These are phyloP conservation scores for Smutsia temminckii DNA, from an alignment of 2,797 vertebrate genomes.

Conservation along the genomic window DNA sequence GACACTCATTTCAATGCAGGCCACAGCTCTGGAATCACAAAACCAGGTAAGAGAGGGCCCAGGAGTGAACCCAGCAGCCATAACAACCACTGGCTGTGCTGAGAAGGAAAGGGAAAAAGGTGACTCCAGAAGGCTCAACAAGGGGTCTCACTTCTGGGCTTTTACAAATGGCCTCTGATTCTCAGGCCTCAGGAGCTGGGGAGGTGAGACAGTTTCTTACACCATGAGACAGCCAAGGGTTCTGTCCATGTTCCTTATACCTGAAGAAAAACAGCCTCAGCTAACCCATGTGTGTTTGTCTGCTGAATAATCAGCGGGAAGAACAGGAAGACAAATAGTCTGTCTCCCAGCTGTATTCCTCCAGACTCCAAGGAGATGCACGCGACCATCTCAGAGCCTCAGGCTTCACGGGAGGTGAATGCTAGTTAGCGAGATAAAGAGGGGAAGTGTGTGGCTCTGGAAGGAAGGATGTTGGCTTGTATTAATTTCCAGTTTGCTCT, in stretches of 20 bases:
- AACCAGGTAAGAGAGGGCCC: not conserved
- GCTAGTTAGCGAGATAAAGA: conserved; percentile 62
- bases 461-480: not conserved
- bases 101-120: not conserved
- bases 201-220: not conserved
- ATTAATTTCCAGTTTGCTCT: conserved; percentile 11
- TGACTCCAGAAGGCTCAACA: fast-evolving
- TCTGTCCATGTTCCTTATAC: not conserved
- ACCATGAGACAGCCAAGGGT: not conserved
- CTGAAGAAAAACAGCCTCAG: not conserved
- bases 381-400: conserved; percentile 43
- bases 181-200: not conserved
- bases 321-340: conserved; percentile 61
- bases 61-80: not conserved
- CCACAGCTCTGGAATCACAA: not conserved
- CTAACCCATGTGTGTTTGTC: not conserved
- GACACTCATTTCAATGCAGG: not conserved
- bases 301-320: conserved; percentile 21
- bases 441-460: not conserved
- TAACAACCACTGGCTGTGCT: not conserved
- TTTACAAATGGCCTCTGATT: not conserved
- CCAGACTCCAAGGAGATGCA: conserved; percentile 64
- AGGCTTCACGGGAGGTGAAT: not conserved
- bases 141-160: fast-evolving
- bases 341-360: conserved; percentile 67